A percentile compares a stretch with the other conserved stretches of the same genome.
These are phyloP conservation scores for Phaedon cochleariae DNA, from an alignment of 2,888 invertebrate genomes.

Conservation along the genomic window DNA sequence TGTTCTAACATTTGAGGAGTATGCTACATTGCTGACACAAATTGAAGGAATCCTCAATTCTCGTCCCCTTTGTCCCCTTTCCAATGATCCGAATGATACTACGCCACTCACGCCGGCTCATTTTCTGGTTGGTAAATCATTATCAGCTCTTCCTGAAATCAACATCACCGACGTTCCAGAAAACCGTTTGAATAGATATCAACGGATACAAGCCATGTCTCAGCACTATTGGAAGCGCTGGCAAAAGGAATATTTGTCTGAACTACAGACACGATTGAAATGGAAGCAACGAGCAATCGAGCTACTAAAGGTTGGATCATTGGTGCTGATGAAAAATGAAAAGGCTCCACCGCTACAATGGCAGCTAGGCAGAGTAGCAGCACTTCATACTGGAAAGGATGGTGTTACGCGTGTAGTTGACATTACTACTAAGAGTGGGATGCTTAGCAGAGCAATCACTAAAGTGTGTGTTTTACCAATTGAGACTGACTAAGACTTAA, in stretches of 20 bases:
- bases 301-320: conserved; percentile 13
- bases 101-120: conserved; percentile 33
- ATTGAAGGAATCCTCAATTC: conserved; percentile 42
- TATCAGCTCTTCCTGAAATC: conserved; percentile 32
- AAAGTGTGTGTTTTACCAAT: conserved; percentile 29
- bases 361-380: too few species aligned
- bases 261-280: conserved; percentile 34
- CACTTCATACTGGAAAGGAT: conserved; percentile 37
- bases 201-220: conserved; percentile 17
- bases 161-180: conserved; percentile 10
- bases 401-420: conserved; percentile 28
- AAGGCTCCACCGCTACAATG: conserved; percentile 30
- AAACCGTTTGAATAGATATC: conserved; percentile 15
- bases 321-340: conserved; percentile 36
- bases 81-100: conserved; percentile 27
- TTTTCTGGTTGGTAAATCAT: conserved; percentile 28
- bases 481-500: too few species aligned
- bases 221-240: too few species aligned
- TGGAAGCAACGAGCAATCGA: conserved; percentile 18
- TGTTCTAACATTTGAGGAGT: conserved; percentile 31
- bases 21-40: conserved; percentile 31
- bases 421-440: conserved; percentile 20
- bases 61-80: conserved; percentile 30
- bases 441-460: conserved; percentile 18
- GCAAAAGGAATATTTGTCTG: conserved; percentile 33